phyloP scores from a whole-genome alignment of 2,113 vertebrate species.

The Calyptomena viridis region DNA sequence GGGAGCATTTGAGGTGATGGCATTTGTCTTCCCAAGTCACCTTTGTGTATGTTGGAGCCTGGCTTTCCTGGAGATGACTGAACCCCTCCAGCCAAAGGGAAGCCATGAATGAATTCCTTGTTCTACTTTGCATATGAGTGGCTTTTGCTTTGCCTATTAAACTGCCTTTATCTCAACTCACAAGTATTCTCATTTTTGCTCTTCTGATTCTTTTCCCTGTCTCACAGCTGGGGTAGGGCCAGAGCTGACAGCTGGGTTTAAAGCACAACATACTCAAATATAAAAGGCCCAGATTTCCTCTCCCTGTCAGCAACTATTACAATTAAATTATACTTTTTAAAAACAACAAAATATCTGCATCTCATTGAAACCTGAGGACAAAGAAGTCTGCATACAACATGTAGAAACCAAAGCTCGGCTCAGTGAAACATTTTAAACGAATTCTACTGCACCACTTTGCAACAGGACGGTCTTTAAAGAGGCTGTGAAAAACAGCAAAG shows the following conservation, averaged over 20 bases:
- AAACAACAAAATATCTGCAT: neutral
- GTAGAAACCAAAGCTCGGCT: neutral
- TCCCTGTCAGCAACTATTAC: neutral
- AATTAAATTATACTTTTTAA: neutral
- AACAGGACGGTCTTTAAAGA: neutral
- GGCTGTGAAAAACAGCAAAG: neutral
- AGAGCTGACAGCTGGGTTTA: neutral
- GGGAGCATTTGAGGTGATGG: neutral
- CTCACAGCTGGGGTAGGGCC: neutral
- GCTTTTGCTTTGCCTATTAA: neutral
- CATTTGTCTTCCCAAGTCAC: neutral
- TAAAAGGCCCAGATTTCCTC: neutral
- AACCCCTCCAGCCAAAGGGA: neutral
- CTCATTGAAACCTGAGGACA: neutral
- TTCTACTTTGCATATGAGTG: neutral
- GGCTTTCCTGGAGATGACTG: neutral
- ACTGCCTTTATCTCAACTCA: neutral
- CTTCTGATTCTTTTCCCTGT: neutral
- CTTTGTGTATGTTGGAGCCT: neutral
- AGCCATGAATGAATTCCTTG: neutral
- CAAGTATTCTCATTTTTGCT: neutral
- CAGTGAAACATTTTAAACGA: neutral
- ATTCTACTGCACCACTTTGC: neutral
- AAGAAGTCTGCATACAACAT: neutral
- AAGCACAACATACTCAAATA: neutral